Evolutionary conservation across 2,797 vertebrate genomes (phyloP), one percentile per base, ranked within the genome.

Genomic region (Simalia tracyae): DNA sequence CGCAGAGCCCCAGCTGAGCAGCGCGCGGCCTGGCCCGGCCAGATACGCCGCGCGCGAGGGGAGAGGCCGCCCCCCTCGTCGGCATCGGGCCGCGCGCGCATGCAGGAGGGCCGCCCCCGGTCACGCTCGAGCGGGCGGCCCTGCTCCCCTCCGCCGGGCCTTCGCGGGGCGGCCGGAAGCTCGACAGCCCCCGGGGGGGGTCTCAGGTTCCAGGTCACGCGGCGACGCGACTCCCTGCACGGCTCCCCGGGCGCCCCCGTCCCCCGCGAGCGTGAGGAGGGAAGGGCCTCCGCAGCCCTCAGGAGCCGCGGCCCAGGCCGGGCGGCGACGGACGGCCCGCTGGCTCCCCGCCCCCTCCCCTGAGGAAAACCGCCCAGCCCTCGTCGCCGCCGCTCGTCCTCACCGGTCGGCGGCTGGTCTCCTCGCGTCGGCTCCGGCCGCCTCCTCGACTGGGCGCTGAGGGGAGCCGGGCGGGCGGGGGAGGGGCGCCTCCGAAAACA

Each of bases 361-460:
- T 28, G n/a, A 42, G 72, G 72, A 4, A 81, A 81, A 60, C n/a
- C 57, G 7, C 85, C 85, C 85, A n/a, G 15, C 85, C 85, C 28
- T n/a, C 76, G 26, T 4, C 1, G 26, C 26, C 84, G 2, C 28
- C 11, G 72, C 36, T 42, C 8, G 36, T 3, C 5, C 84, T 85
- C 50, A 86, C 54, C 72, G 72, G 72, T 81, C 19, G 19, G 72
- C 36, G 22, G 19, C 72, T 36, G 19, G 8, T 81, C 72, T 36
- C 14, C 19, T 86, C 24, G 15, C 57, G 57, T 31, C 17, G 57
- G 6, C 28, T 22, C 4, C 28, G 28, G 8, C 31, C 12, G 68
- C 95, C 93, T 94, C 95, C 94, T 90, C 89, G 92, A 60, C 89
- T 59, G 84, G 42, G 92, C 88, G 56, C 92, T 85, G 93, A 91